Evolutionary conservation across 2,797 vertebrate species (phyloP).

Genomic region (Myotis daubentonii): DNA sequence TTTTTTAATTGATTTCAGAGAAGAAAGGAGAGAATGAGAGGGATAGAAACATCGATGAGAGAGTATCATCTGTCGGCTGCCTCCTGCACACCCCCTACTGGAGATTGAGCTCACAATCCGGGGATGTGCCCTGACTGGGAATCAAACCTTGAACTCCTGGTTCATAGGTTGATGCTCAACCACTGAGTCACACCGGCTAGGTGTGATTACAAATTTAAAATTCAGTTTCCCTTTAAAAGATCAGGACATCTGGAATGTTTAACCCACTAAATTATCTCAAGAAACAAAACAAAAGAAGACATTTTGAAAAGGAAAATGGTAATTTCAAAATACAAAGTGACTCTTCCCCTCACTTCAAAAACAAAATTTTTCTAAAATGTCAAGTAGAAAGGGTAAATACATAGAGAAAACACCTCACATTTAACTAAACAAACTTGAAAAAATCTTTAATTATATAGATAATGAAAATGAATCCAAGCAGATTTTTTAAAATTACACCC

Average conservation of each 20-base stretch:
- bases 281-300: constrained; percentile 13
- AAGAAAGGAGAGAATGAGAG: too few species aligned
- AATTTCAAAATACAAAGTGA: constrained; percentile 49
- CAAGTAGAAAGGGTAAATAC: constrained; percentile 52
- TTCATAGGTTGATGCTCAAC: too few species aligned
- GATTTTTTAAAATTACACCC: constrained; percentile 32
- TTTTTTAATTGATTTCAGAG: too few species aligned
- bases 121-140: too few species aligned
- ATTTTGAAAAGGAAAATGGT: constrained; percentile 40
- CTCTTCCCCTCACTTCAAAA: constrained; percentile 27
- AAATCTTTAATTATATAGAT: not conserved
- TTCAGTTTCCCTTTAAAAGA: constrained; percentile 39
- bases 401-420: not conserved
- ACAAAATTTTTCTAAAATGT: constrained; percentile 53
- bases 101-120: too few species aligned
- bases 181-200: too few species aligned
- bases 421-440: not conserved
- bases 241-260: not conserved
- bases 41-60: too few species aligned
- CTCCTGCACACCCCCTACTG: too few species aligned
- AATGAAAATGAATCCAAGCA: constrained; percentile 31
- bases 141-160: too few species aligned
- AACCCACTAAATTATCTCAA: constrained; percentile 35
- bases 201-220: constrained; percentile 54
- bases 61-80: too few species aligned